Evolutionary conservation across 2,113 vertebrate species (phyloP), one percentile per base, ranked within the genome.

Genomic region (Rhegmatorhina hoffmannsi): DNA sequence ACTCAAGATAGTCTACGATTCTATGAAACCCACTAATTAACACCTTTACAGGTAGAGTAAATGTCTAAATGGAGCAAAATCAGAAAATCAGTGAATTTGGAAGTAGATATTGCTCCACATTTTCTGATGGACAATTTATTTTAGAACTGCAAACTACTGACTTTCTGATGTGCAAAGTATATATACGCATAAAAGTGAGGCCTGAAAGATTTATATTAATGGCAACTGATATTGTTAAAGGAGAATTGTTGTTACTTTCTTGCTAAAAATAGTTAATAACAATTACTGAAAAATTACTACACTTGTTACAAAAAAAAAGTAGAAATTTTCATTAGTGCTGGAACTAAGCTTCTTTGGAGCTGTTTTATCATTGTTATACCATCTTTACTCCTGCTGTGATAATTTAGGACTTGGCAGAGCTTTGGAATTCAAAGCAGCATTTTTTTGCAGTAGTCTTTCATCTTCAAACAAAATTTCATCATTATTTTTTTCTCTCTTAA

Each of bases 321-420:
- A 59, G 28, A 17, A 89, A 86, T 92, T 93, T 88, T 77, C 84
- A 62, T 84, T 85, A 77, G 23, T 72, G 40, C 5, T 3, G 5
- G 19, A 73, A 33, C 13, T 66, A 63, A 69, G 28, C 9, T 59
- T 83, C 20, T 44, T 80, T 55, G 17, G 25, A 76, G 20, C 10
- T 86, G 33, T 92, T 90, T 82, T 89, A 82, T 89, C 55, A 75
- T 80, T 92, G 75, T 89, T 90, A 58, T 34, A 52, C 64, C 24
- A 80, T 91, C 64, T 83, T 91, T 89, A 72, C 7, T 93, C 72
- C 78, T 8, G 6, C 63, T 93, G 81, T 85, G 88, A 90, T 85
- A 92, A 96, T 91, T 94, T 86, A 90, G 56, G 47, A 50, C 38
- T 66, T 81, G 21, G 20, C 19, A 84, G 59, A 84, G 55, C 43